Evolutionary conservation across 1,140 invertebrate species (phyloP).

Genomic region (Zaprionus gabonicus): DNA sequence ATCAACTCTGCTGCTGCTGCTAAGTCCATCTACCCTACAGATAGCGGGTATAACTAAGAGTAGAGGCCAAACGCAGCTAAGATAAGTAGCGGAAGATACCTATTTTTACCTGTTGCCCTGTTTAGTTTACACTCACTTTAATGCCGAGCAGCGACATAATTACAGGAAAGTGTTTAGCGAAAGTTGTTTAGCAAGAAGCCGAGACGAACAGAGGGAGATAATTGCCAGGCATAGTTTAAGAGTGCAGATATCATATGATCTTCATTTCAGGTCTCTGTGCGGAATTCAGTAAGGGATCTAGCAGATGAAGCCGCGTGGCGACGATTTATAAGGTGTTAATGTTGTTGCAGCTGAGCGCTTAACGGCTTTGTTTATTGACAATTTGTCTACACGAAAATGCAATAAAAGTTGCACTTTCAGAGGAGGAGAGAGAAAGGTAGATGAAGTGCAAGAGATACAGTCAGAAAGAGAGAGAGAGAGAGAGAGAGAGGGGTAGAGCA

Average conservation of each 20-base stretch:
- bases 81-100: not conserved
- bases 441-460: not conserved
- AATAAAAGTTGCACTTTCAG: conserved; percentile 47
- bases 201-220: not conserved
- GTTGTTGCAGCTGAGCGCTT: conserved; percentile 21
- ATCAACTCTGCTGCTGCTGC: too few species aligned
- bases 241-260: not conserved
- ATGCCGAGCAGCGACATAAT: not conserved
- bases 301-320: not conserved
- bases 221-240: not conserved
- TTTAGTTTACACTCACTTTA: not conserved
- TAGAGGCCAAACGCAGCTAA: not conserved
- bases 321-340: conserved; percentile 23
- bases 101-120: not conserved
- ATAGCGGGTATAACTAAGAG: too few species aligned
- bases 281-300: not conserved
- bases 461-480: not conserved
- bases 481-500: not conserved
- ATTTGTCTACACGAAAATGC: conserved; percentile 36
- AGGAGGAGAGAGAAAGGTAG: not conserved
- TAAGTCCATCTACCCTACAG: too few species aligned
- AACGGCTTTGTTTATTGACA: conserved; percentile 35
- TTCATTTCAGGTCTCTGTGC: not conserved
- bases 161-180: not conserved
- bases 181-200: not conserved